Base-by-base conservation (phyloP, 2,797 vertebrate genomes). In the Lagocephalus sceleratus region DNA sequence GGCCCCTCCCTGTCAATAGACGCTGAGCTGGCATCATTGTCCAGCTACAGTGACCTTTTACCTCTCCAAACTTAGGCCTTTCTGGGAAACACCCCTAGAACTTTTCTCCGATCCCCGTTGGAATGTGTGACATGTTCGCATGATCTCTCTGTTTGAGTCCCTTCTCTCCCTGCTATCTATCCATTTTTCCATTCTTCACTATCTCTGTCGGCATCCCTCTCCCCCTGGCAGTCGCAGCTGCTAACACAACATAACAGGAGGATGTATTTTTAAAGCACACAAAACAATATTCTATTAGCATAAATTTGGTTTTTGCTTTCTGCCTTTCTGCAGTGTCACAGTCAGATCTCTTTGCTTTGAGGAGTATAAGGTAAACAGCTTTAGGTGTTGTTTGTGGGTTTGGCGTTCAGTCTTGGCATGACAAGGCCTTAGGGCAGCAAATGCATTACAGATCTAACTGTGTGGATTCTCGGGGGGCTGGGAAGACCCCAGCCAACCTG, bases 21-120 rank as follows among this genome's bases (percentile, higher is more conserved):
- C 81, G 83, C 81, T 88, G 87, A 89, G 90, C 86, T 88, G 86
- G 88, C 85, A 84, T 89, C 90, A 91, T 92, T 92, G 91, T 91
- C 87, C 89, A 76, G 59, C 90, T 93, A 91, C 88, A 90, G 83
- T 88, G 90, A 92, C 91, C 91, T 92, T 88, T 91, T 90, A 90
- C 89, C 89, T 87, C 78, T 79, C 84, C 61, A 56, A 88, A 88
- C 85, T 84, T 89, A 79, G 83, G 63, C 79, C 86, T 92, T 91
- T 84, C 87, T 90, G 85, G 88, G 88, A 71, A 87, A 87, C 77
- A 79, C 81, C 83, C 77, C 74, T 14, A 82, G 83, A 90, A 92
- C 90, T 91, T 92, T 90, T 86, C 78, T 70, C 76, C 78, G 15
- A 68, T 81, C 84, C 69, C 51, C 79, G 84, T 88, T 89, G 89